These are phyloP conservation scores for Odontomyia ornata DNA, from an alignment of 2,888 invertebrate species.

Conservation along the genomic window DNA sequence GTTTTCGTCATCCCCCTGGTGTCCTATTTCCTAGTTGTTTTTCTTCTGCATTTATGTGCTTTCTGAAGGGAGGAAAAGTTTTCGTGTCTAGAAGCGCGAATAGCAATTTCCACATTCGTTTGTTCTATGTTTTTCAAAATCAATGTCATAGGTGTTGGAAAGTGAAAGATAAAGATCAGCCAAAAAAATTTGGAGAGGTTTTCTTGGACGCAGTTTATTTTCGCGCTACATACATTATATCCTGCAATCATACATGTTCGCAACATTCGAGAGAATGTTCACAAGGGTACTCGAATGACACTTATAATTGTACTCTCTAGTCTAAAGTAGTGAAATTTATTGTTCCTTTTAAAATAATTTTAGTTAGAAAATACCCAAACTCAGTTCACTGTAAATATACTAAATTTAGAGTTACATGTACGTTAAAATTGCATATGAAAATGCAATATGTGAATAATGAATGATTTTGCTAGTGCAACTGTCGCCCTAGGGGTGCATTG, in stretches of 20 bases:
- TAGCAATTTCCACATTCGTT: neutral
- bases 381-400: too few relatives aligned
- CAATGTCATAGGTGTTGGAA: constrained; percentile 31
- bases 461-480: neutral
- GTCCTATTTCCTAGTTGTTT: neutral
- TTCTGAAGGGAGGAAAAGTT: neutral
- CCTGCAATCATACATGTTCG: neutral
- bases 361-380: too few relatives aligned
- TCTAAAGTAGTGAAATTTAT: neutral
- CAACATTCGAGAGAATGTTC: too few relatives aligned
- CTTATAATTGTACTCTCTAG: neutral
- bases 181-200: neutral
- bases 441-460: neutral
- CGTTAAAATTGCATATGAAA: too few relatives aligned
- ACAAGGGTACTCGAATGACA: too few relatives aligned
- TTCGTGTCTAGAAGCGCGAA: neutral
- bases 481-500: neutral
- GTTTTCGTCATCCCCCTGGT: neutral
- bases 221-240: neutral
- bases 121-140: neutral
- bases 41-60: too few relatives aligned
- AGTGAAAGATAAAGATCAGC: constrained; percentile 8
- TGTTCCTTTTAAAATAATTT: too few relatives aligned
- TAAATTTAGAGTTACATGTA: too few relatives aligned
- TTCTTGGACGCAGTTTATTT: neutral